phyloP scores from a whole-genome alignment of 2,888 invertebrate genomes.

The Cabera pusaria region DNA sequence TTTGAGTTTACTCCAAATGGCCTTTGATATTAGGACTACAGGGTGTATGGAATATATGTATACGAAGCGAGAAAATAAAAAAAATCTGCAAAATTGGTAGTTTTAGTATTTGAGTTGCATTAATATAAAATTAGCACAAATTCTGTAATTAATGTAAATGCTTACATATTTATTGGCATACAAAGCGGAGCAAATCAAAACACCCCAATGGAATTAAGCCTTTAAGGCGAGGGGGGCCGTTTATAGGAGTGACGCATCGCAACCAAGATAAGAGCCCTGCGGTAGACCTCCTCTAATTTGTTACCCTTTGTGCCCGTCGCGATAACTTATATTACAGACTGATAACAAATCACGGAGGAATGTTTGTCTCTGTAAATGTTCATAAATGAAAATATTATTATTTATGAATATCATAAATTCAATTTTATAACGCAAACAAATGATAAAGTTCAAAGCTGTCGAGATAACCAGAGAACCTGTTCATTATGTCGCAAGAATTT shows the following conservation, averaged over 20 bases:
- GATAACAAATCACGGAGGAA: conserved; percentile 38
- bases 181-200: conserved; percentile 29
- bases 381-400: conserved; percentile 30
- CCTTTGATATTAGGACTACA: too few relatives aligned
- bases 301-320: conserved; percentile 63
- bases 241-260: conserved; percentile 43
- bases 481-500: conserved; percentile 6
- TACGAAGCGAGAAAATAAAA: too few relatives aligned
- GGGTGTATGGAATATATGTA: too few relatives aligned
- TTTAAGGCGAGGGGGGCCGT: conserved; percentile 45
- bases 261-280: conserved; percentile 51
- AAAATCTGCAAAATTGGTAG: too few relatives aligned
- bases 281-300: conserved; percentile 64
- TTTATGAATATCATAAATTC: conserved; percentile 22
- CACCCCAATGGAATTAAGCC: conserved; percentile 49
- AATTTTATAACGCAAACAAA: conserved; percentile 21
- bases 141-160: conserved; percentile 14
- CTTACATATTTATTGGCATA: conserved; percentile 22
- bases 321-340: conserved; percentile 55
- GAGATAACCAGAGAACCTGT: conserved; percentile 16
- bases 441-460: conserved; percentile 16
- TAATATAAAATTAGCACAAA: not conserved
- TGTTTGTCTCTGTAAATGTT: conserved; percentile 28
- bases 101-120: too few relatives aligned
- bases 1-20: too few relatives aligned